Evolutionary conservation across 2,888 invertebrate genomes (phyloP).

Genomic region (Drosophila atripex): DNA sequence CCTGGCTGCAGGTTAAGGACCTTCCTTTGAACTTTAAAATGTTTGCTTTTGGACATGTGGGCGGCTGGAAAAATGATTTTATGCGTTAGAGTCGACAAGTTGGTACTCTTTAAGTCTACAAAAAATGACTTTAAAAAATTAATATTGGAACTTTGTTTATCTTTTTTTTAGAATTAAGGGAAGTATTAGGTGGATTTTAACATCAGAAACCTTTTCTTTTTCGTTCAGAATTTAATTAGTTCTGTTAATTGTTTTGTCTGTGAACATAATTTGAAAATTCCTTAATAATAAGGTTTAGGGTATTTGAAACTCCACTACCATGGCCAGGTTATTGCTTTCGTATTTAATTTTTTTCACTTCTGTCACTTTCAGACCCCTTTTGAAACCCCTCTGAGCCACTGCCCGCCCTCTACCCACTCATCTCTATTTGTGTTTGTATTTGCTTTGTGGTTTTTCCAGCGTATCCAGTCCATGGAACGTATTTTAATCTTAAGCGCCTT

Average conservation of each 20-base stretch:
- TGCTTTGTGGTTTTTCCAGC: slow-evolving; percentile 70
- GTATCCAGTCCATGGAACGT: slow-evolving; percentile 48
- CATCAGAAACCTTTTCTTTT: too few relatives aligned
- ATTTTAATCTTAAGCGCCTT: slow-evolving; percentile 77
- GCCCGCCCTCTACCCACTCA: slow-evolving; percentile 14
- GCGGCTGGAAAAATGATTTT: slow-evolving; percentile 16
- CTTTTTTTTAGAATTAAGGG: too few relatives aligned
- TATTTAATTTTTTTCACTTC: slow-evolving; percentile 25
- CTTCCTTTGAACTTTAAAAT: slow-evolving; percentile 75
- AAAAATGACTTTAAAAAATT: too few relatives aligned
- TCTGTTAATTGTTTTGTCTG: not conserved
- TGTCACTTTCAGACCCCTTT: slow-evolving; percentile 10
- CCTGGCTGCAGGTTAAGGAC: slow-evolving; percentile 72
- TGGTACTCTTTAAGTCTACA: slow-evolving; percentile 3
- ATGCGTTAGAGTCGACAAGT: not conserved
- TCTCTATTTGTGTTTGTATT: slow-evolving; percentile 65
- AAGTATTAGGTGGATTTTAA: too few relatives aligned
- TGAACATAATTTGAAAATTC: not conserved
- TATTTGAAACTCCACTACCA: not conserved
- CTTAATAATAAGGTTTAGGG: not conserved
- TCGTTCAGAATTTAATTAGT: too few relatives aligned
- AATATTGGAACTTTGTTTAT: too few relatives aligned
- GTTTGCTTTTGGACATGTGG: slow-evolving; percentile 68
- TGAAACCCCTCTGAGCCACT: not conserved
- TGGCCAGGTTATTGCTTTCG: not conserved